phyloP scores from a whole-genome alignment of 2,888 invertebrate species.

The Hylaea fasciaria region DNA sequence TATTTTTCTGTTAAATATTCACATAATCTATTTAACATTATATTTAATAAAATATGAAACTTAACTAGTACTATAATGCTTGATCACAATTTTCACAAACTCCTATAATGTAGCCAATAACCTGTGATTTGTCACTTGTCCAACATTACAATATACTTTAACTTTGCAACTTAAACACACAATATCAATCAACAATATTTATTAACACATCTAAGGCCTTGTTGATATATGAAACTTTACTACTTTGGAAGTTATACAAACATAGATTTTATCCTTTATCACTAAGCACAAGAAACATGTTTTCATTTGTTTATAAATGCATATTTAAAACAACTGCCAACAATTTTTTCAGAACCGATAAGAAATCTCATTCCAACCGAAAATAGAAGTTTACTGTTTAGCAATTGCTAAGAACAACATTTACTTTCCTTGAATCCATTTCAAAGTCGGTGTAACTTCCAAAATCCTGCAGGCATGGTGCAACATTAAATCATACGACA shows the following conservation, averaged over 20 bases:
- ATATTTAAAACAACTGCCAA: too few relatives aligned
- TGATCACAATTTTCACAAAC: conserved; percentile 78
- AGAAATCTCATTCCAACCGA: too few relatives aligned
- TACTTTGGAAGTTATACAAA: neutral
- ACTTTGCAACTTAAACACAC: conserved; percentile 63
- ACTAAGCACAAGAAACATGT: too few relatives aligned
- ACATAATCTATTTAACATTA: conserved; percentile 76
- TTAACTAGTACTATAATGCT: conserved; percentile 76
- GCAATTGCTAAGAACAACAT: neutral
- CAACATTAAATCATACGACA: neutral
- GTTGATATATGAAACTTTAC: conserved; percentile 46
- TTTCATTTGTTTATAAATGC: too few relatives aligned
- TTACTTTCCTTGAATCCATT: too few relatives aligned
- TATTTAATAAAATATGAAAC: conserved; percentile 81
- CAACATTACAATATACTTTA: conserved; percentile 64
- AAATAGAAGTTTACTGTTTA: too few relatives aligned
- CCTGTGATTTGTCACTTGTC: conserved; percentile 33
- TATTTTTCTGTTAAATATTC: conserved; percentile 82
- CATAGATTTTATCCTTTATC: too few relatives aligned
- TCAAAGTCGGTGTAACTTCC: neutral
- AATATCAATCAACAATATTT: conserved; percentile 65
- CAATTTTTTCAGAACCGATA: too few relatives aligned
- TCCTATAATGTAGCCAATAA: conserved; percentile 50
- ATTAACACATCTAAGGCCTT: conserved; percentile 75
- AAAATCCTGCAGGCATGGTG: neutral